These are phyloP conservation scores for Turritopsis dohrnii DNA, from an alignment of 30 jellyfish, hydroid and myxozoan genomes.

Conservation along the genomic window DNA sequence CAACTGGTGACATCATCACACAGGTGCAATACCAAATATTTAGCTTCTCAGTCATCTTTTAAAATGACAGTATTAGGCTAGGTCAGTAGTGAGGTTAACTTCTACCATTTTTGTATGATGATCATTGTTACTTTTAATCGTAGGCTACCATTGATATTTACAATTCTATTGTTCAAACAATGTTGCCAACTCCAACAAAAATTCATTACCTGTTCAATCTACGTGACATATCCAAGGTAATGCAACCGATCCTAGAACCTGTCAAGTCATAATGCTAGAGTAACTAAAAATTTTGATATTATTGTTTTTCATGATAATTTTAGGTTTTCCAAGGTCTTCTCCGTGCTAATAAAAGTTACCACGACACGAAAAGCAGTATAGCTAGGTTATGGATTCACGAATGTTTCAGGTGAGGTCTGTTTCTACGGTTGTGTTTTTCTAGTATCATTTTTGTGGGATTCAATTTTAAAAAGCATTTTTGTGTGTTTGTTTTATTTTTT, in stretches of 20 bases:
- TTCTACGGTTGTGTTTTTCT: neutral
- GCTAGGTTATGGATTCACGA: slow-evolving; percentile 96
- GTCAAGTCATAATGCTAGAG: neutral
- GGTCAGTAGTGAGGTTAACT: too few relatives aligned
- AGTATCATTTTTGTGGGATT: too few relatives aligned
- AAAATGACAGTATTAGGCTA: neutral
- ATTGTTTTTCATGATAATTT: neutral
- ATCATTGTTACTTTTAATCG: neutral
- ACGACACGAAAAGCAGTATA: slow-evolving; percentile 86
- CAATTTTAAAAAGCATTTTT: too few relatives aligned
- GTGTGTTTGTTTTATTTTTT: too few relatives aligned
- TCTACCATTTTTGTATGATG: neutral
- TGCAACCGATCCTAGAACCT: neutral
- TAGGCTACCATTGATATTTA: slow-evolving; percentile 92
- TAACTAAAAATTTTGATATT: neutral
- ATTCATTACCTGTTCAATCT: slow-evolving; percentile 82
- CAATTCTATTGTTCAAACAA: slow-evolving; percentile 80
- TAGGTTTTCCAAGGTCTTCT: slow-evolving; percentile 95
- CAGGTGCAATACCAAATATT: slow-evolving; percentile 38
- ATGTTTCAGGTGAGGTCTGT: slow-evolving; percentile 64
- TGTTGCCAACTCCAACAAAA: slow-evolving; percentile 96
- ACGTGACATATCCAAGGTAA: slow-evolving; percentile 89
- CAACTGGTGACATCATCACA: slow-evolving; percentile 89
- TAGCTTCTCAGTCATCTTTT: neutral
- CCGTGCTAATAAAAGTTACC: slow-evolving; percentile 78